Percentiles rank a stretch among this genome's conserved stretches.
Conservation (phyloP, 2,113 vertebrate species). For the Tyrannus savana region DNA sequence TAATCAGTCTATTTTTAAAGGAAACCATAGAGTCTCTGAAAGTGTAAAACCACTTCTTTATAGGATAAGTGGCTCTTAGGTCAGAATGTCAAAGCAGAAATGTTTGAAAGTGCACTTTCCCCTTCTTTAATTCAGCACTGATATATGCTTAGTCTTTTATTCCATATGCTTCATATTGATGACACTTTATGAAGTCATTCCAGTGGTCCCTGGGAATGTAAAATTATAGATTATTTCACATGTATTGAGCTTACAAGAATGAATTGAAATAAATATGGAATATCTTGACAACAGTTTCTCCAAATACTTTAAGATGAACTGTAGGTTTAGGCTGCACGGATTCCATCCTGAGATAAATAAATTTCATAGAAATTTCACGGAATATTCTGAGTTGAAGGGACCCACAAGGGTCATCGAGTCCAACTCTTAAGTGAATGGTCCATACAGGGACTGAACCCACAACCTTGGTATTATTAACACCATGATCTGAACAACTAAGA, state of each 20-base stretch:
- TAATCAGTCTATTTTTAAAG: neutral
- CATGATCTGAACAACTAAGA: neutral
- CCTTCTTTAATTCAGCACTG: neutral
- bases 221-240: neutral
- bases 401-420: neutral
- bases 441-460: neutral
- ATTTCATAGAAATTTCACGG: neutral
- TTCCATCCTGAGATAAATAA: neutral
- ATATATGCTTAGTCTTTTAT: neutral
- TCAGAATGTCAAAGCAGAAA: neutral
- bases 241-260: neutral
- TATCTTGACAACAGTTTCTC: neutral
- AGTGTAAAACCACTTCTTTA: neutral
- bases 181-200: neutral
- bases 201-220: neutral
- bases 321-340: neutral
- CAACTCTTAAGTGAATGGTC: neutral
- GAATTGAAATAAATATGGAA: neutral
- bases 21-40: neutral
- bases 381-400: neutral
- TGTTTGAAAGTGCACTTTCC: neutral
- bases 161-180: neutral
- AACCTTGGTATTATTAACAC: neutral
- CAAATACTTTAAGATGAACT: neutral
- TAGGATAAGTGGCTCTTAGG: neutral